Percentiles rank a stretch among this genome's conserved stretches.
These are phyloP conservation scores for Pammene fasciana DNA, from an alignment of 2,888 invertebrate genomes.

Conservation along the genomic window DNA sequence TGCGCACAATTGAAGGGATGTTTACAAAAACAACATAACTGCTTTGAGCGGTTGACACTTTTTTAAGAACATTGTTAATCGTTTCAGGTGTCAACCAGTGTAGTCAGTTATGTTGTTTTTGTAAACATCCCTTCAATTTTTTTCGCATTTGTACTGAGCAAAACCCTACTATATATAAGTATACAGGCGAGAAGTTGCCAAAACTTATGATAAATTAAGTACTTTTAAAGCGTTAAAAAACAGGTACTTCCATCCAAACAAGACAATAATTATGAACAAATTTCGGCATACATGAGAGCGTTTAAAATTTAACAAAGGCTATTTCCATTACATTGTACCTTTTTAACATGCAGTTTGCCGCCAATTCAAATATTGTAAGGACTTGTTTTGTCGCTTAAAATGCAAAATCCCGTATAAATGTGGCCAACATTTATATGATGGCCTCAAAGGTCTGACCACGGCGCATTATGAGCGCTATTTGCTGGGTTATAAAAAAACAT, in stretches of 20 bases:
- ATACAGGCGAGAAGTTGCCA: too few relatives aligned
- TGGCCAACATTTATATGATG: conserved; percentile 38
- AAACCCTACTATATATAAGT: too few relatives aligned
- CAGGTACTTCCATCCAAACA: not conserved
- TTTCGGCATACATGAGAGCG: not conserved
- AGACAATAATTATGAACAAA: conserved; percentile 11
- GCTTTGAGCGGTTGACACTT: too few relatives aligned
- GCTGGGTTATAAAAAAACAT: conserved; percentile 40
- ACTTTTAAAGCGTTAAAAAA: too few relatives aligned
- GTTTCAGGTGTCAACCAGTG: too few relatives aligned
- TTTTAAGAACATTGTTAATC: too few relatives aligned
- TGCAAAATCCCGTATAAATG: conserved; percentile 35
- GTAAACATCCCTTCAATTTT: too few relatives aligned
- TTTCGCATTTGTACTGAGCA: too few relatives aligned
- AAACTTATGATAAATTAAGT: too few relatives aligned
- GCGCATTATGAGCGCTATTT: conserved; percentile 38
- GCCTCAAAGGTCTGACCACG: conserved; percentile 37
- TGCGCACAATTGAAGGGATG: too few relatives aligned
- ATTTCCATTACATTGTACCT: conserved; percentile 31
- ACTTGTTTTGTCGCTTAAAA: conserved; percentile 31
- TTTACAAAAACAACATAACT: too few relatives aligned
- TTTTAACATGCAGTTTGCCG: conserved; percentile 21
- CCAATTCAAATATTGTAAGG: conserved; percentile 35
- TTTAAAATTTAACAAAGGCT: conserved; percentile 22
- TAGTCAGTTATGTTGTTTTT: too few relatives aligned